phyloP scores from a whole-genome alignment of 1,140 invertebrate genomes.

The Calycopis cecrops region DNA sequence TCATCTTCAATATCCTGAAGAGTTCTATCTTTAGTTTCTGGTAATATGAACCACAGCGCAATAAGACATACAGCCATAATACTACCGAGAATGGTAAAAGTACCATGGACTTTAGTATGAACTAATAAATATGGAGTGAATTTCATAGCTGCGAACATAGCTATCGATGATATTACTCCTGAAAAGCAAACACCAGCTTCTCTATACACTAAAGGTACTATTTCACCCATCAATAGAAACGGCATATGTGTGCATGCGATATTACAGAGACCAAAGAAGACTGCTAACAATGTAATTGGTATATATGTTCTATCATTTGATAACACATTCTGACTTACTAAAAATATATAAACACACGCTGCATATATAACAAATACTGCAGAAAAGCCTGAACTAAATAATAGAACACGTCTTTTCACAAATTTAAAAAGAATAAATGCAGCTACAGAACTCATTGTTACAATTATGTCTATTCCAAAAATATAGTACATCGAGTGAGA shows the following conservation, averaged over 20 bases:
- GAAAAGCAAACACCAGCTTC: conserved; percentile 36
- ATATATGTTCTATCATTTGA: conserved; percentile 37
- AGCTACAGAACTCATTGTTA: conserved; percentile 40
- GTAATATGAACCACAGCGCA: conserved; percentile 39
- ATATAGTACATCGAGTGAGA: conserved; percentile 46
- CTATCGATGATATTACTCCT: conserved; percentile 35
- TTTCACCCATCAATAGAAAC: conserved; percentile 9
- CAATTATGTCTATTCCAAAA: conserved; percentile 47
- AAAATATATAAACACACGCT: conserved; percentile 38
- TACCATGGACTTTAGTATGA: conserved; percentile 42
- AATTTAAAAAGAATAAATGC: conserved; percentile 49
- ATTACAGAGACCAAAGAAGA: conserved; percentile 49
- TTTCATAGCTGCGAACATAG: conserved; percentile 38
- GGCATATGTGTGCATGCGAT: conserved; percentile 54
- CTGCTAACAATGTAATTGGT: conserved; percentile 39
- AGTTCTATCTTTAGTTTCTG: conserved; percentile 33
- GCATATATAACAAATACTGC: conserved; percentile 32
- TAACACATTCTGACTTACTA: conserved; percentile 31
- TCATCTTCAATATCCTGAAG: conserved; percentile 50
- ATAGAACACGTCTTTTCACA: conserved; percentile 42
- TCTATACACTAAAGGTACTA: conserved; percentile 45
- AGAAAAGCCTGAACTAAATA: conserved; percentile 42
- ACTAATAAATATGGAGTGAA: conserved; percentile 43
- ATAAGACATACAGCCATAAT: conserved; percentile 30
- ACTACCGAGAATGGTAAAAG: conserved; percentile 41